Base-by-base conservation (phyloP, 92 coral and sea anemone genomes). In the Plumapathes pennacea region DNA sequence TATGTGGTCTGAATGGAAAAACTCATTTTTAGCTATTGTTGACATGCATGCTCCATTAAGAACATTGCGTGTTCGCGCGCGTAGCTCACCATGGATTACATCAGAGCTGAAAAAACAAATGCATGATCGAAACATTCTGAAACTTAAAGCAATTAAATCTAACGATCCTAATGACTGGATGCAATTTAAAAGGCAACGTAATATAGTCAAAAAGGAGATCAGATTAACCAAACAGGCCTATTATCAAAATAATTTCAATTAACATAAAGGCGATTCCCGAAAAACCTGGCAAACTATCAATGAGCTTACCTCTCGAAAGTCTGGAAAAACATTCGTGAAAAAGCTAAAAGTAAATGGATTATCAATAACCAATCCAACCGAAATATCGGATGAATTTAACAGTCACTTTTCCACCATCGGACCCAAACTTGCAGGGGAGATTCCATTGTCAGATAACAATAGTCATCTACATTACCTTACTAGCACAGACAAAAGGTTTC, bases 51-150 rank as follows among this genome's bases (percentile, higher is more conserved):
- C 45, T 12, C 62, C 61, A 17, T 17, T 38, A 32, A 47, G 38
- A 29, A 22, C 49, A n/a, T 46, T 46, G 46, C 57, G 60, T n/a
- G 68, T 69, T 25, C 17, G 57, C 31, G 31, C 67, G 19, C 21
- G 58, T 19, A 64, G 33, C n/a, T 73, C 77, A n/a, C 77, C 87
- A 12, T 81, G 82, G 81, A 81, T 73, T 24, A 72, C 75, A 25
- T 39, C 72, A 15, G 47, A 43, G 36, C 49, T 64, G 18, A 57
- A 70, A 62, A 34, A 48, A 25, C 69, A 22, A 17, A 77, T 77
- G 75, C 67, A 71, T 52, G 47, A 67, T 32, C 43, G 64, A 21
- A 66, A 57, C 38, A 31, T 38, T 14, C 17, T 71, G 28, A 80
- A 56, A 53, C 21, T 29, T 40, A 71, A 56, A 59, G 76, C 71